phyloP scores from a whole-genome alignment of 2,888 invertebrate species.

The Lasius platythorax region DNA sequence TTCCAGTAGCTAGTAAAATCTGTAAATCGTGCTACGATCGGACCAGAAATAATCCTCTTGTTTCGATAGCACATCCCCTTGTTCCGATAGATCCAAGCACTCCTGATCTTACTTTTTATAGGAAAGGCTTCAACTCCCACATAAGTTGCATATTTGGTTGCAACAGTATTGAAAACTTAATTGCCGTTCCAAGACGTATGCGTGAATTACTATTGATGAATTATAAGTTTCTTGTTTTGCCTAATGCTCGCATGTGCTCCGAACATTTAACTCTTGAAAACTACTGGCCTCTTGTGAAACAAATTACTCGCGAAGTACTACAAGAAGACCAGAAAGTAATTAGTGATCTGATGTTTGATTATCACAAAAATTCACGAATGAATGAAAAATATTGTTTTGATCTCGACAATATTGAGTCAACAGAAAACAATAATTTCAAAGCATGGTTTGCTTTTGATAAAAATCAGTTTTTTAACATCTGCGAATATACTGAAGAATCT shows the following conservation, averaged over 20 bases:
- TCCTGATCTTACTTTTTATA: background rate
- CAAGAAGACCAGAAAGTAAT: no score
- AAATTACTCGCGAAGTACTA: no score
- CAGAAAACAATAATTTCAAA: conserved; percentile 13
- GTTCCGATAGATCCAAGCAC: background rate
- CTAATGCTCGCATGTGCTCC: no score
- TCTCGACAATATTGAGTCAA: background rate
- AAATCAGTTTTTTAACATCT: conserved; percentile 8
- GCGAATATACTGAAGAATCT: background rate
- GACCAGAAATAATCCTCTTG: no score
- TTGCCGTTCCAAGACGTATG: background rate
- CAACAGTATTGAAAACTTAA: background rate
- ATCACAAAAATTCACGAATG: background rate
- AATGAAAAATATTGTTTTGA: background rate
- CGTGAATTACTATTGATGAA: background rate
- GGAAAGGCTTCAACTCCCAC: background rate
- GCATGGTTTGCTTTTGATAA: conserved; percentile 17
- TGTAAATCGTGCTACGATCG: background rate
- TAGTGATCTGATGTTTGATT: no score
- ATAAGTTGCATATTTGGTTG: background rate
- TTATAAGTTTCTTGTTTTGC: no score
- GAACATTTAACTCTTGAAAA: no score
- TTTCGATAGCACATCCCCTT: background rate
- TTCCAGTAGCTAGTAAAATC: no score
- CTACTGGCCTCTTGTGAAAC: no score